Evolutionary conservation across 2,113 vertebrate genomes (phyloP).

Genomic region (Galemys pyrenaicus): DNA sequence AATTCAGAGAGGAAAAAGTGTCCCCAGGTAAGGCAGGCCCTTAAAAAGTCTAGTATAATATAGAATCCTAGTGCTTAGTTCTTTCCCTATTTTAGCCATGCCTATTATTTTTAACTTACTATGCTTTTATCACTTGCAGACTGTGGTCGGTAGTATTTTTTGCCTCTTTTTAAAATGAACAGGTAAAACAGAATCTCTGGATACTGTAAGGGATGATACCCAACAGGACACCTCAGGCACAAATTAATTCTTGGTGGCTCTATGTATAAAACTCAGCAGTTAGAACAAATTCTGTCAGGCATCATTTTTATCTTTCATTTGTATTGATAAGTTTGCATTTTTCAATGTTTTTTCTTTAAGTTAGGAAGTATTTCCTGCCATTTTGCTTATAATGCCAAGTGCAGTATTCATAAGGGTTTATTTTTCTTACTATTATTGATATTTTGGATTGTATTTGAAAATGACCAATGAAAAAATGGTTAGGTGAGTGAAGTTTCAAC

Average conservation of each 20-base stretch:
- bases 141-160: neutral
- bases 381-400: constrained; percentile 14
- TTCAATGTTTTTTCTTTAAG: neutral
- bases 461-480: neutral
- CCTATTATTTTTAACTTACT: constrained; percentile 16
- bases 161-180: neutral
- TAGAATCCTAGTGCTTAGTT: neutral
- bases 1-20: neutral
- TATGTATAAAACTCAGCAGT: neutral
- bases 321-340: constrained; percentile 7
- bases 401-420: neutral
- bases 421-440: neutral
- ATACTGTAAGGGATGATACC: neutral
- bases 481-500: neutral
- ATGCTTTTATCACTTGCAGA: neutral
- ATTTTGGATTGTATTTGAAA: neutral
- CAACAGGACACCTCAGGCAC: neutral
- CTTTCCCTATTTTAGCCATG: neutral
- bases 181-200: neutral
- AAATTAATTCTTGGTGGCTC: neutral
- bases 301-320: constrained; percentile 41
- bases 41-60: neutral
- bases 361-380: neutral
- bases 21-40: neutral
- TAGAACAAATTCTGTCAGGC: neutral